A percentile compares a stretch with the other conserved stretches of the same genome.
phyloP scores from a whole-genome alignment of 2,888 invertebrate species.

The Koerneria pararmatus region DNA sequence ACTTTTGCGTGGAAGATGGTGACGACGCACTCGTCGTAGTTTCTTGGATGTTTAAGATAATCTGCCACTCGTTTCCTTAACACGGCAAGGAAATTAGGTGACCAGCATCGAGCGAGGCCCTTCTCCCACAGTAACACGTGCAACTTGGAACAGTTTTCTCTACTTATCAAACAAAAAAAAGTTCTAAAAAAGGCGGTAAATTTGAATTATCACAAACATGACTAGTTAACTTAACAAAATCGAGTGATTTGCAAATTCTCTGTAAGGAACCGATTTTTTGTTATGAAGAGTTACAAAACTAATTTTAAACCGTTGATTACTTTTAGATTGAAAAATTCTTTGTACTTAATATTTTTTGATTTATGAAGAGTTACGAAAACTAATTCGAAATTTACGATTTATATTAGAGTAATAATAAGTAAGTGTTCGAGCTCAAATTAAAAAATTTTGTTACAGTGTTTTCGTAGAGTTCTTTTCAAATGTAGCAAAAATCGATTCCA shows the following conservation, averaged over 20 bases:
- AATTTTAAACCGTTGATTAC: no score
- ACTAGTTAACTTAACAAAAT: no score
- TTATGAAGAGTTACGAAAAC: no score
- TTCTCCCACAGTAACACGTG: constrained; percentile 6
- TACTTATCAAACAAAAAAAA: background rate
- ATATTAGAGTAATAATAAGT: no score
- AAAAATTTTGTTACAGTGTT: no score
- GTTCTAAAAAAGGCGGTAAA: background rate
- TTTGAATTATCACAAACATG: no score
- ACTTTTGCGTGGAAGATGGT: constrained; percentile 98
- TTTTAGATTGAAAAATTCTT: no score
- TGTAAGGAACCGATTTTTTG: background rate
- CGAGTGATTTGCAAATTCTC: no score
- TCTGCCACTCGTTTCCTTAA: constrained; percentile 85
- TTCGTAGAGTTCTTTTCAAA: background rate
- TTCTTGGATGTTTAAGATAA: constrained; percentile 70
- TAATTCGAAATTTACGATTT: no score
- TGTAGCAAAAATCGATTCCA: background rate
- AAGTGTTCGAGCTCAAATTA: no score
- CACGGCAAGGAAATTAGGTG: background rate
- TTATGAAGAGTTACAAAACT: no score
- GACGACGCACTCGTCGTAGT: constrained; percentile 72
- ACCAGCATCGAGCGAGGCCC: background rate
- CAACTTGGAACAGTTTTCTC: background rate
- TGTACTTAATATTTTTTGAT: no score